A percentile compares a stretch with the other conserved stretches of the same genome.
Evolutionary conservation across 2,888 invertebrate genomes (phyloP).

Genomic region (Drosophila villosipedis): DNA sequence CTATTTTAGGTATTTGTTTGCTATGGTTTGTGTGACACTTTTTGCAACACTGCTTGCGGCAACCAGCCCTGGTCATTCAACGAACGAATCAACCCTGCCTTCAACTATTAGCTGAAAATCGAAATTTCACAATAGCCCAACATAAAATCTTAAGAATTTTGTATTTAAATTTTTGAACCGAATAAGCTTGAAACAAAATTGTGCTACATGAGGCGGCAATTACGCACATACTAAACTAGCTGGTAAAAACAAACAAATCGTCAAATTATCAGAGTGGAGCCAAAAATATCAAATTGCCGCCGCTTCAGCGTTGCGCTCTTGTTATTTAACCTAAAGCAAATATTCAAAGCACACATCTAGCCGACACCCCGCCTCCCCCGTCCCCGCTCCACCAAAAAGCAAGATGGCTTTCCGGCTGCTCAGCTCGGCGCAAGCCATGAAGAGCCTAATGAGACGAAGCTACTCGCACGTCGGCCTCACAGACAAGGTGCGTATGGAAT

Average conservation of each 20-base stretch:
- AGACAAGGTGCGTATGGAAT: conserved; percentile 40
- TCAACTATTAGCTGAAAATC: conserved; percentile 53
- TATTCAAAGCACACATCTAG: conserved; percentile 5
- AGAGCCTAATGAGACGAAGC: conserved; percentile 84
- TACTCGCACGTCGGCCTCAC: conserved; percentile 84
- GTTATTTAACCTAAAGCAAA: conserved; percentile 73
- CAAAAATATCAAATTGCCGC: conserved; percentile 31
- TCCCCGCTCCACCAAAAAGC: conserved; percentile 28
- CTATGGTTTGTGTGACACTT: neutral
- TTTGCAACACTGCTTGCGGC: conserved; percentile 29
- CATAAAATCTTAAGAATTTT: conserved; percentile 55
- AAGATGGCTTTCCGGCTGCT: conserved; percentile 89
- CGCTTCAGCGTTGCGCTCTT: conserved; percentile 37
- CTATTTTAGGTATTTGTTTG: neutral
- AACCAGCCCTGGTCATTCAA: conserved; percentile 42
- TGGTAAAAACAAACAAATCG: conserved; percentile 38
- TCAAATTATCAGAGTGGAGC: conserved; percentile 27
- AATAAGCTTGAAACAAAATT: conserved; percentile 47
- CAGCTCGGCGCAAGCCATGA: conserved; percentile 87
- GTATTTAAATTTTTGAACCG: conserved; percentile 41
- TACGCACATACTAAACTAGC: conserved; percentile 27
- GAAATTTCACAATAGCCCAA: conserved; percentile 72
- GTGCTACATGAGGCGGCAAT: conserved; percentile 53
- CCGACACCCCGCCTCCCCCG: conserved; percentile 1
- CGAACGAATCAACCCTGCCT: conserved; percentile 25